These are phyloP conservation scores for Spodoptera litura DNA, from an alignment of 1,140 invertebrate genomes.

Conservation along the genomic window DNA sequence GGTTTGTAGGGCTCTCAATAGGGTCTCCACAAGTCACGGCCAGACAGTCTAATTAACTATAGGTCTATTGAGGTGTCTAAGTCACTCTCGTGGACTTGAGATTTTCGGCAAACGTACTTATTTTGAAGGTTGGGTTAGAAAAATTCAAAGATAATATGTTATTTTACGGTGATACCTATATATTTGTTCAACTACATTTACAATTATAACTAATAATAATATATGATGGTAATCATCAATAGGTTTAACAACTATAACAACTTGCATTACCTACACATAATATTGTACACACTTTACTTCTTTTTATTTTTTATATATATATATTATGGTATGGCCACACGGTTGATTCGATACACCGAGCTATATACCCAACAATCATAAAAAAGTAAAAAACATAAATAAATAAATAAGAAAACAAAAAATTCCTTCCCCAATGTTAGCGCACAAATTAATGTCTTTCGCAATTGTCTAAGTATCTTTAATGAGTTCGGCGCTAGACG, in stretches of 20 bases:
- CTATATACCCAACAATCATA: no score
- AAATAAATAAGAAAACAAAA: constrained; percentile 29
- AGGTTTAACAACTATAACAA: no score
- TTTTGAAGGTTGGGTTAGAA: constrained; percentile 5
- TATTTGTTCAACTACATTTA: no score
- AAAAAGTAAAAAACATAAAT: no score
- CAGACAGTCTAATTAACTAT: constrained; percentile 40
- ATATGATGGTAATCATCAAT: no score
- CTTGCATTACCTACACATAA: no score
- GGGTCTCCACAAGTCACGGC: constrained; percentile 10
- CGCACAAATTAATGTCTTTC: constrained; percentile 50
- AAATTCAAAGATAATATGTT: neutral
- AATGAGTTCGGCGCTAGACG: constrained; percentile 48
- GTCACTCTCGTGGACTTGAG: neutral
- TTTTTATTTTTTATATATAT: no score
- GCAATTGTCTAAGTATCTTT: constrained; percentile 48
- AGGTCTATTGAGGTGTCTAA: constrained; percentile 35
- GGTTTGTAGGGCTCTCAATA: constrained; percentile 8
- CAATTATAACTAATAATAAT: no score
- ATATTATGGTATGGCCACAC: no score
- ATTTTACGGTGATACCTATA: no score
- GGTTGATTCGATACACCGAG: no score
- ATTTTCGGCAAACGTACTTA: constrained; percentile 18
- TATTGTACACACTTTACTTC: no score
- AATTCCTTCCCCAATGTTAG: constrained; percentile 17